Base-by-base conservation (phyloP, 2,888 invertebrate genomes). In the Hypselothyrea guttata region DNA sequence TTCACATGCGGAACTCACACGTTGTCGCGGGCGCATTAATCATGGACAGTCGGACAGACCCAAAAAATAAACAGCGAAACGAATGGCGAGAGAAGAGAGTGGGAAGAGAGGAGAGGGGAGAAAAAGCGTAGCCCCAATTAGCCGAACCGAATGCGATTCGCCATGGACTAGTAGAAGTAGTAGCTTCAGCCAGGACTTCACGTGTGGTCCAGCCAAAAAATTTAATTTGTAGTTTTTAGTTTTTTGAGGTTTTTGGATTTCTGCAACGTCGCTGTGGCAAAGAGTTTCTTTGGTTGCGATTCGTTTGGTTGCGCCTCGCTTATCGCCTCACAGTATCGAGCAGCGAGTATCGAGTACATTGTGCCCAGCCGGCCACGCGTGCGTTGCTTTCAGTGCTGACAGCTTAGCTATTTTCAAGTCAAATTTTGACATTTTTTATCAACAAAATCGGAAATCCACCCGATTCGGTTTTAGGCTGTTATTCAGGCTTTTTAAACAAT, bases 231-330 rank as follows among this genome's bases (percentile, higher is more conserved):
- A 22, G 22, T 5, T 22, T 22, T 22, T 22, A 5, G 5, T 22
- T 4, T 5, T 22, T 22, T 22, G n/a, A n/a, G n/a, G n/a, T n/a
- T n/a, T n/a, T 15, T 35, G 2, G 37, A 30, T 58, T 59, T 70
- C 71, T 42, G 60, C 58, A 55, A 57, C 60, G 71, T 51, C 77
- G 74, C 82, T 77, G 55, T 81, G 82, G 81, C 73, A 75, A 71
- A 79, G 70, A 71, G 86, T 79, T 83, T 79, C 79, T 51, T 82
- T 75, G 64, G 58, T 57, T 64, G 35, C 59, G 49, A 44, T 49
- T 52, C 60, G 47, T 71, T 74, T 51, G 79, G 85, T 82, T 79
- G 83, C 86, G 86, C 86, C 86, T 81, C 83, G 79, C 85, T 81
- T 78, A 83, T 70, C 79, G 85, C 79, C 84, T 82, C 63, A n/a